These are phyloP conservation scores for Drosophila tanythrix DNA, from an alignment of 2,888 invertebrate genomes.

Conservation along the genomic window DNA sequence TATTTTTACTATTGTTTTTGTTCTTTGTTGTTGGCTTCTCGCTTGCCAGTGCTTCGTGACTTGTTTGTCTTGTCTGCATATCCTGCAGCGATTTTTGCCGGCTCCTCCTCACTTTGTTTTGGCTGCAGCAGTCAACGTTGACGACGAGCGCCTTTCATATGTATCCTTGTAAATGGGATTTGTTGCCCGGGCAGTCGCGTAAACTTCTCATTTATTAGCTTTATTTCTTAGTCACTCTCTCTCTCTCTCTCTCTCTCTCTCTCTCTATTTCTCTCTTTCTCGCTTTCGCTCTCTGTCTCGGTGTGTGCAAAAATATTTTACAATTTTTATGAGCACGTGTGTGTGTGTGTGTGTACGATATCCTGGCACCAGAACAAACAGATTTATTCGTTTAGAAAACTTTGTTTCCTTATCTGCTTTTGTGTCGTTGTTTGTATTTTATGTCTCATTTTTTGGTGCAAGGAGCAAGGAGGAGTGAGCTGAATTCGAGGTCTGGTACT, in stretches of 20 bases:
- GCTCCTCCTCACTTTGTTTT: constrained; percentile 18
- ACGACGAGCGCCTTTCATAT: constrained; percentile 22
- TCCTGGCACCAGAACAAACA: constrained; percentile 76
- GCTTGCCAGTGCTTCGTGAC: constrained; percentile 62
- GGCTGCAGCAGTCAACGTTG: constrained; percentile 43
- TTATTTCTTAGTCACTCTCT: constrained; percentile 39
- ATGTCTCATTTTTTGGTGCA: constrained; percentile 30
- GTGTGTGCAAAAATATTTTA: constrained; percentile 67
- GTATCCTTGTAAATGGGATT: constrained; percentile 72
- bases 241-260: not conserved
- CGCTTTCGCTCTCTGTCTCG: not conserved
- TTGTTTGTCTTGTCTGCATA: constrained; percentile 80
- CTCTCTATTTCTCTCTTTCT: not conserved
- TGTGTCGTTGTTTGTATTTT: constrained; percentile 64
- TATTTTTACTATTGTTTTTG: constrained; percentile 12
- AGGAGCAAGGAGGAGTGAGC: not conserved
- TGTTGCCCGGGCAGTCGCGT: constrained; percentile 69
- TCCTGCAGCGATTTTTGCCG: constrained; percentile 72
- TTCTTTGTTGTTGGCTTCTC: constrained; percentile 30
- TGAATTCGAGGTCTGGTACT: constrained; percentile 32
- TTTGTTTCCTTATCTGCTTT: constrained; percentile 70
- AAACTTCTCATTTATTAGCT: constrained; percentile 78
- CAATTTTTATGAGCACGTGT: constrained; percentile 64
- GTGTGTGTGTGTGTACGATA: constrained; percentile 22
- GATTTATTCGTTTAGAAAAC: constrained; percentile 80